phyloP scores from a whole-genome alignment of 2,113 vertebrate genomes.

The Trogon melanurus region DNA sequence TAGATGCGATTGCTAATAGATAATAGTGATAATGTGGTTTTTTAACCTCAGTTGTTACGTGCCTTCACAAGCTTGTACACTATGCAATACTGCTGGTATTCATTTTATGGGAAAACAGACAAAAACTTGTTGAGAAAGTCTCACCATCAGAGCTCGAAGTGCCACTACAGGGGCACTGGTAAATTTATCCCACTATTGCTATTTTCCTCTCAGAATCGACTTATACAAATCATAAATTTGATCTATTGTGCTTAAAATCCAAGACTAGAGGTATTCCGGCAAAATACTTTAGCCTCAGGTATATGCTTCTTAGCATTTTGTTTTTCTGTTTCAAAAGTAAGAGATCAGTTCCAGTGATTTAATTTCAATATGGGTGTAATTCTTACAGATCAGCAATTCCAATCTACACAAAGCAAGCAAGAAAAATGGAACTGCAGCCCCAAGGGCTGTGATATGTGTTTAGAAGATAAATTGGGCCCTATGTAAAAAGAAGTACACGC shows the following conservation, averaged over 20 bases:
- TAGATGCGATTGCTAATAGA: neutral
- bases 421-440: slow-evolving; percentile 17
- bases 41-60: neutral
- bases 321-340: slow-evolving; percentile 27
- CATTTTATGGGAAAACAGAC: neutral
- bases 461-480: neutral
- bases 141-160: neutral
- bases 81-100: neutral
- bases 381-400: slow-evolving; percentile 26
- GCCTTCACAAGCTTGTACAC: neutral
- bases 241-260: slow-evolving; percentile 2
- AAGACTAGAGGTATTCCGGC: neutral
- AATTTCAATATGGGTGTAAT: slow-evolving; percentile 49
- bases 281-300: slow-evolving; percentile 5
- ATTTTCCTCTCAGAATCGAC: neutral
- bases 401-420: slow-evolving; percentile 21
- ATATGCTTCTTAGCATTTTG: neutral
- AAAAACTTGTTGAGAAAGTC: neutral
- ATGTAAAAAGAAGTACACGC: neutral
- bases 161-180: neutral
- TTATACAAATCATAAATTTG: neutral
- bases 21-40: neutral
- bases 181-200: neutral
- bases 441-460: neutral
- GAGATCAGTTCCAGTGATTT: slow-evolving; percentile 44